A percentile compares a stretch with the other conserved stretches of the same genome.
Evolutionary conservation across 2,797 vertebrate species (phyloP).

Genomic region (Spatula clypeata): DNA sequence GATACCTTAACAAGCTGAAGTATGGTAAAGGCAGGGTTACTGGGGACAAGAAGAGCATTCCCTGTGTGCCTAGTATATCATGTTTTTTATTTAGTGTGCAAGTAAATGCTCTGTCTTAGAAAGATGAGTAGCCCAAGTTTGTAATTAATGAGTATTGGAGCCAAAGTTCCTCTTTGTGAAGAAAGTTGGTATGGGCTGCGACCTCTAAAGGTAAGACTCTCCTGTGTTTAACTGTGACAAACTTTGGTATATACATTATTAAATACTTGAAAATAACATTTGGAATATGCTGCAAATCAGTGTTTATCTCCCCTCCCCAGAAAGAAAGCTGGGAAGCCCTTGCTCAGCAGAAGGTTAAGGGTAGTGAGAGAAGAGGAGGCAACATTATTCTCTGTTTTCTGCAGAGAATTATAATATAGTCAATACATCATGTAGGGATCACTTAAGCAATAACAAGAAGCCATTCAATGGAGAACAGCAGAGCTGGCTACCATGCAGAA

Average conservation of each 20-base stretch:
- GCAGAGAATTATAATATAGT: not conserved
- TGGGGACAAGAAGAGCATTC: rapidly evolving
- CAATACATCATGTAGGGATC: not conserved
- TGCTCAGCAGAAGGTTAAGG: not conserved
- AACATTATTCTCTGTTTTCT: not conserved
- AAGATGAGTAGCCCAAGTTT: not conserved
- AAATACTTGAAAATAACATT: not conserved
- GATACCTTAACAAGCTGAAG: not conserved
- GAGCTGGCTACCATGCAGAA: not conserved
- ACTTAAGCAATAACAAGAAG: not conserved
- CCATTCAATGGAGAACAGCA: not conserved
- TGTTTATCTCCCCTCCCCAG: not conserved
- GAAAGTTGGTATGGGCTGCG: not conserved
- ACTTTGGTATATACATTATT: not conserved
- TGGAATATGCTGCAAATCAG: not conserved
- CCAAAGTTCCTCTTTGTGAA: not conserved
- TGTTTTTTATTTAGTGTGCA: not conserved
- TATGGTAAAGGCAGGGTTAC: not conserved
- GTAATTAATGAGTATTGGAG: not conserved
- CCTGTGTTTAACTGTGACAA: not conserved
- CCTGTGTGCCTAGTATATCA: not conserved
- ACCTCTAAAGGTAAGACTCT: not conserved
- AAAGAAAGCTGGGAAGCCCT: not conserved
- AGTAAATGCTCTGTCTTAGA: not conserved
- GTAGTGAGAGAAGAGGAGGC: not conserved